Conservation (phyloP, 2,797 vertebrate genomes). For the Columba guinea region DNA sequence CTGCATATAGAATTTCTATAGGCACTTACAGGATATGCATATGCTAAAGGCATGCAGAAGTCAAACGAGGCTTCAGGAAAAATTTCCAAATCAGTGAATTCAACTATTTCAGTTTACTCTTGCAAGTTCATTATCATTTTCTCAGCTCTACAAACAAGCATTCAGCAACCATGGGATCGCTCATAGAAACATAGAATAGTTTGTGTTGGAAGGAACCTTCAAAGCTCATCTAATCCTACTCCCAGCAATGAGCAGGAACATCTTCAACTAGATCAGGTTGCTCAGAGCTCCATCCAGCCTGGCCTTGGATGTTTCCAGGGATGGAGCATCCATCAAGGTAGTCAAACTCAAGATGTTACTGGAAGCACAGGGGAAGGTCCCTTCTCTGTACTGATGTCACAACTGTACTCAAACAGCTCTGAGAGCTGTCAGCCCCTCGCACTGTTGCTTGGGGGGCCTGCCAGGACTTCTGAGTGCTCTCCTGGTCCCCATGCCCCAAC, state of each 20-base stretch:
- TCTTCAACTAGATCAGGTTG: too few relatives aligned
- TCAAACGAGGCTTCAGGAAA: background rate
- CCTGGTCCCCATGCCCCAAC: background rate
- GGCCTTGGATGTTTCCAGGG: too few relatives aligned
- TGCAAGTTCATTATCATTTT: background rate
- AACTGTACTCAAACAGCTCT: background rate
- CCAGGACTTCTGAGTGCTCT: background rate
- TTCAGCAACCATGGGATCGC: background rate
- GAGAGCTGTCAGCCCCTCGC: background rate
- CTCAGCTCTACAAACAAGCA: background rate
- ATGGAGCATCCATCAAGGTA: background rate
- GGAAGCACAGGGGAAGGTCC: background rate
- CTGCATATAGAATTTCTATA: background rate
- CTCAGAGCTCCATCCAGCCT: too few relatives aligned
- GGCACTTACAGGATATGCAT: background rate
- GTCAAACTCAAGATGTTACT: background rate
- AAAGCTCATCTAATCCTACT: too few relatives aligned
- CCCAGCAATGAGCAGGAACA: too few relatives aligned
- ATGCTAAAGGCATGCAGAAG: background rate
- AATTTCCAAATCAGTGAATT: slow-evolving; percentile 7
- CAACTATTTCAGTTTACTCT: background rate
- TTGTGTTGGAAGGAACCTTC: too few relatives aligned
- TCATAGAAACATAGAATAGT: background rate
- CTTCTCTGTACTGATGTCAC: background rate
- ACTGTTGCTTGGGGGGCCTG: background rate